Evolutionary conservation across 2,888 invertebrate genomes (phyloP).

Genomic region (Eupelmus urozonus): DNA sequence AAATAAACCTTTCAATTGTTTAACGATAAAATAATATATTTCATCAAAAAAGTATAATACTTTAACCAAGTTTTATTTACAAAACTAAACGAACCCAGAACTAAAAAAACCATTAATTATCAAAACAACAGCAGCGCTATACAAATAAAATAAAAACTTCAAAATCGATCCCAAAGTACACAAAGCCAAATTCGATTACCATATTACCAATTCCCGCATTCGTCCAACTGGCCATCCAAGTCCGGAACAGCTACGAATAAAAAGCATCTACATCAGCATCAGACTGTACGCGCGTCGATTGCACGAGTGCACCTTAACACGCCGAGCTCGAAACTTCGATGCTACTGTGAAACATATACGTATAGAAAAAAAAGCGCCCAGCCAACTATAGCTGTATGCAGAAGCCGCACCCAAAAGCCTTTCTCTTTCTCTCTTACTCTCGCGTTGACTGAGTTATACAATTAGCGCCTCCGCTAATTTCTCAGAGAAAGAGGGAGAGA

Average conservation of each 20-base stretch:
- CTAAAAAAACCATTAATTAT: no score
- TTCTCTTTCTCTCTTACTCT: not conserved
- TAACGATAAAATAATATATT: no score
- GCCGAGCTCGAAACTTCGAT: not conserved
- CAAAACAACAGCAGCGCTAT: no score
- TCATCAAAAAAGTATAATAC: no score
- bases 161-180: no score
- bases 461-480: slow-evolving; percentile 75
- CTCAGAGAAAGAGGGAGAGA: slow-evolving; percentile 61
- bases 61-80: no score
- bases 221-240: not conserved
- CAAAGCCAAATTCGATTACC: not conserved
- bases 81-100: not conserved
- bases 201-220: not conserved
- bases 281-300: slow-evolving; percentile 23
- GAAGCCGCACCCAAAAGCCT: no score
- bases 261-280: no score
- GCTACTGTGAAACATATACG: not conserved
- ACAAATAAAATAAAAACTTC: not conserved
- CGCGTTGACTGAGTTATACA: slow-evolving; percentile 73
- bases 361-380: not conserved
- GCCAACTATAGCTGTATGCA: no score
- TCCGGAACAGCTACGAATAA: not conserved
- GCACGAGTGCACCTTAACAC: not conserved
- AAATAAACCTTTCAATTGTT: no score